phyloP scores from a whole-genome alignment of 2,797 vertebrate species.

The Discoglossus pictus region DNA sequence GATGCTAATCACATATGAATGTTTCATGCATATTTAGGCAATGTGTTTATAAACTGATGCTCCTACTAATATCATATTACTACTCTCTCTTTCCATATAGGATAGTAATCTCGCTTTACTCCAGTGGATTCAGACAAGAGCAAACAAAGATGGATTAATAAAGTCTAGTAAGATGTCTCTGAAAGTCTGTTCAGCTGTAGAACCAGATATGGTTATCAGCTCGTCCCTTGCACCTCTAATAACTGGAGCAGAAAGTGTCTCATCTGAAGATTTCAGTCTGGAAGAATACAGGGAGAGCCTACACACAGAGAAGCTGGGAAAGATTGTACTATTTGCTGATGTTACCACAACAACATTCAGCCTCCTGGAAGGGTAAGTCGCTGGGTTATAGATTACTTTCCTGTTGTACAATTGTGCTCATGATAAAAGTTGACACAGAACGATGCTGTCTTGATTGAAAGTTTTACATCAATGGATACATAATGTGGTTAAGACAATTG shows the following conservation, averaged over 20 bases:
- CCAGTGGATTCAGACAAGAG: slow-evolving; percentile 70
- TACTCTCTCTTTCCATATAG: slow-evolving; percentile 53
- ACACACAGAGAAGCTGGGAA: slow-evolving; percentile 76
- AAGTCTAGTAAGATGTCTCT: slow-evolving; percentile 70
- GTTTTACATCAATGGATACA: no score
- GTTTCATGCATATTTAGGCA: no score
- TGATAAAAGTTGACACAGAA: no score
- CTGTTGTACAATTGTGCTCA: no score
- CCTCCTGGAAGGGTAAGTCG: slow-evolving; percentile 86
- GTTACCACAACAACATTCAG: slow-evolving; percentile 84
- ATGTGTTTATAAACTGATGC: no score
- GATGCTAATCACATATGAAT: no score
- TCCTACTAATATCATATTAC: no score
- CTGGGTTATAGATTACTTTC: neutral
- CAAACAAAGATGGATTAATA: slow-evolving; percentile 66
- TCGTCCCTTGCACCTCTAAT: slow-evolving; percentile 71
- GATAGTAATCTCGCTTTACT: slow-evolving; percentile 65
- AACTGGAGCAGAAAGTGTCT: slow-evolving; percentile 63
- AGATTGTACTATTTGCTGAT: slow-evolving; percentile 80
- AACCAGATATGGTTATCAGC: slow-evolving; percentile 52
- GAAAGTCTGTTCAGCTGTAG: slow-evolving; percentile 61
- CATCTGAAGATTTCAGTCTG: slow-evolving; percentile 76
- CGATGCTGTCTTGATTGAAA: no score
- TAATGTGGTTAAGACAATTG: no score
- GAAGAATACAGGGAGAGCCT: slow-evolving; percentile 78